phyloP scores from a whole-genome alignment of 2,888 invertebrate species.

The Operophtera brumata region DNA sequence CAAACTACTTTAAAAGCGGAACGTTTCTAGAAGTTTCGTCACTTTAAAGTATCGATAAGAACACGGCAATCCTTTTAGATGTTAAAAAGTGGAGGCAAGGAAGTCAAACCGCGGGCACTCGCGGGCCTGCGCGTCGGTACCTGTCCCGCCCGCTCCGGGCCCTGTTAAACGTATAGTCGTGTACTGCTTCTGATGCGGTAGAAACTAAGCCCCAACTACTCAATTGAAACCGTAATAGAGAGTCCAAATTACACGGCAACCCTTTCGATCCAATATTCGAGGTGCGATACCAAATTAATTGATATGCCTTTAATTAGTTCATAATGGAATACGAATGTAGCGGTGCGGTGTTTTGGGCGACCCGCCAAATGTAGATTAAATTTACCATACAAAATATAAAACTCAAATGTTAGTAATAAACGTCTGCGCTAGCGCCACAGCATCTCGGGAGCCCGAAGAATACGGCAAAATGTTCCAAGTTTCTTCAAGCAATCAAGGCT shows the following conservation, averaged over 20 bases:
- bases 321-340: constrained; percentile 49
- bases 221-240: constrained; percentile 76
- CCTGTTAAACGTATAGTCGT: constrained; percentile 74
- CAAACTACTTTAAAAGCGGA: constrained; percentile 29
- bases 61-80: constrained; percentile 79
- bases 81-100: constrained; percentile 62
- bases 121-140: constrained; percentile 38
- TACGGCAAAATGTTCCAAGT: constrained; percentile 80
- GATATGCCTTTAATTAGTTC: constrained; percentile 48
- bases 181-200: constrained; percentile 67
- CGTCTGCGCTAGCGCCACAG: constrained; percentile 70
- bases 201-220: constrained; percentile 73
- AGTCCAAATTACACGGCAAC: constrained; percentile 69
- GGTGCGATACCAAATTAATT: constrained; percentile 61
- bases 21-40: constrained; percentile 42
- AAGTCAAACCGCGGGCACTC: constrained; percentile 60
- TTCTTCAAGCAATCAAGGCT: constrained; percentile 81
- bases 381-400: constrained; percentile 55
- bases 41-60: constrained; percentile 62
- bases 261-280: constrained; percentile 68
- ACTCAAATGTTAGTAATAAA: constrained; percentile 76
- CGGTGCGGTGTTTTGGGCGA: constrained; percentile 27
- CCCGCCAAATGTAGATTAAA: constrained; percentile 36
- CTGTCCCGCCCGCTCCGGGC: constrained; percentile 39
- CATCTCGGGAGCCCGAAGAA: constrained; percentile 78